A percentile compares a stretch with the other conserved stretches of the same genome.
phyloP scores from a whole-genome alignment of 2,888 invertebrate species.

The Cataglyphis altisquamis region DNA sequence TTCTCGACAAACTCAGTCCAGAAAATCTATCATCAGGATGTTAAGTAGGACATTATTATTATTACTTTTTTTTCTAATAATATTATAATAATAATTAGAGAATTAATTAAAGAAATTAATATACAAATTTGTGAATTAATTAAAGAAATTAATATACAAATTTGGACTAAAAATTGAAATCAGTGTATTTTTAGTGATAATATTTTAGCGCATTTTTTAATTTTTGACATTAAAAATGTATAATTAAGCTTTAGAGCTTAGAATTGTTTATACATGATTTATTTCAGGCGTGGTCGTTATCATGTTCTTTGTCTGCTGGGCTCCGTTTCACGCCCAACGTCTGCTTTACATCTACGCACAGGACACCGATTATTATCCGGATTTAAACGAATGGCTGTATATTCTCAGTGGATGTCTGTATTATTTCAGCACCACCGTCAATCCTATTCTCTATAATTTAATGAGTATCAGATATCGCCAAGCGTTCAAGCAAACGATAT shows the following conservation, averaged over 20 bases:
- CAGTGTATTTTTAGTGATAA: neutral
- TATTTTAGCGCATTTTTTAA: neutral
- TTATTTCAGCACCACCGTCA: constrained; percentile 93
- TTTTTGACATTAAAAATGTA: neutral
- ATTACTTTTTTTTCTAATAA: neutral
- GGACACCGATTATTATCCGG: constrained; percentile 88
- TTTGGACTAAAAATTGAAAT: neutral
- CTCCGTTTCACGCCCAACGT: constrained; percentile 97
- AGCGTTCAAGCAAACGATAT: constrained; percentile 92
- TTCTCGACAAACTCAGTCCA: constrained; percentile 90
- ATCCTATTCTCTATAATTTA: constrained; percentile 95
- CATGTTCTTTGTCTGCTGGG: constrained; percentile 98
- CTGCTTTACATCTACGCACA: constrained; percentile 93
- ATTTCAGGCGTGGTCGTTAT: constrained; percentile 96
- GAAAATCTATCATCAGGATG: constrained; percentile 93
- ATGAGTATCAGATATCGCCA: constrained; percentile 93
- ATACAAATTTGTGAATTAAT: neutral
- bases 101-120: neutral
- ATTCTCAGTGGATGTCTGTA: constrained; percentile 93
- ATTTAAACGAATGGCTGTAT: constrained; percentile 93
- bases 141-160: neutral
- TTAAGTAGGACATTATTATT: constrained; percentile 88
- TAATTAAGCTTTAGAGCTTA: neutral
- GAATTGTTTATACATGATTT: neutral
- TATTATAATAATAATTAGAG: neutral